These are phyloP conservation scores for Cyprinodon variegatus DNA, from an alignment of 2,113 vertebrate species.

Conservation along the genomic window DNA sequence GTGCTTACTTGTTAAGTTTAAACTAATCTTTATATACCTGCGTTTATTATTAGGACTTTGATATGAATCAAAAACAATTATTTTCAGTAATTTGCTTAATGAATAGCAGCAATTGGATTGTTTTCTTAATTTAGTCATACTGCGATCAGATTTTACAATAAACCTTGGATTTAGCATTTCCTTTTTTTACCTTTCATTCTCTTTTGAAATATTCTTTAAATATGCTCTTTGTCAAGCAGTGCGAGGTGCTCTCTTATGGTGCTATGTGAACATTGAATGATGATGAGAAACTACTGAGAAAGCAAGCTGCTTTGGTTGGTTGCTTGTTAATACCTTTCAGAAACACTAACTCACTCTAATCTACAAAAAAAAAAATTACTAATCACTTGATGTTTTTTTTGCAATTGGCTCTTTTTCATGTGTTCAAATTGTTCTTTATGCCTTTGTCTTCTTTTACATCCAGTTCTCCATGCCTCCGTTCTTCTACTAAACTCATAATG, in stretches of 20 bases:
- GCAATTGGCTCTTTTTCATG: conserved; percentile 55
- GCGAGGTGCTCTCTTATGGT: conserved; percentile 82
- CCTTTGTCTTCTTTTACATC: conserved; percentile 85
- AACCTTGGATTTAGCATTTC: neutral
- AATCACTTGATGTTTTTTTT: conserved; percentile 1
- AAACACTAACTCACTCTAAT: conserved; percentile 23
- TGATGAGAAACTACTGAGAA: conserved; percentile 44
- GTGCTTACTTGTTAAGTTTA: neutral
- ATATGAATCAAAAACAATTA: neutral
- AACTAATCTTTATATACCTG: neutral
- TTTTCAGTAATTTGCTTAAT: conserved; percentile 4
- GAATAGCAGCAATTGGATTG: neutral
- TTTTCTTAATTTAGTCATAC: neutral
- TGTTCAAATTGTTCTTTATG: conserved; percentile 78
- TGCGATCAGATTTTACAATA: neutral
- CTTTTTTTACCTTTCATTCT: conserved; percentile 14
- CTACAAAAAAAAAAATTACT: conserved; percentile 12
- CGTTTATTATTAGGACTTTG: neutral
- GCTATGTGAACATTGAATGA: conserved; percentile 72
- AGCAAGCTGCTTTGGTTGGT: conserved; percentile 57
- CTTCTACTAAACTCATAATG: conserved; percentile 90
- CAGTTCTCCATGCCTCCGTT: conserved; percentile 86
- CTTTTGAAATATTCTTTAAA: conserved; percentile 6
- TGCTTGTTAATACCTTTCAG: conserved; percentile 38
- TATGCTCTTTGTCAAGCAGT: conserved; percentile 73